A percentile compares a stretch with the other conserved stretches of the same genome.
Evolutionary conservation across 2,113 vertebrate species (phyloP).

Genomic region (Cathartes aura): DNA sequence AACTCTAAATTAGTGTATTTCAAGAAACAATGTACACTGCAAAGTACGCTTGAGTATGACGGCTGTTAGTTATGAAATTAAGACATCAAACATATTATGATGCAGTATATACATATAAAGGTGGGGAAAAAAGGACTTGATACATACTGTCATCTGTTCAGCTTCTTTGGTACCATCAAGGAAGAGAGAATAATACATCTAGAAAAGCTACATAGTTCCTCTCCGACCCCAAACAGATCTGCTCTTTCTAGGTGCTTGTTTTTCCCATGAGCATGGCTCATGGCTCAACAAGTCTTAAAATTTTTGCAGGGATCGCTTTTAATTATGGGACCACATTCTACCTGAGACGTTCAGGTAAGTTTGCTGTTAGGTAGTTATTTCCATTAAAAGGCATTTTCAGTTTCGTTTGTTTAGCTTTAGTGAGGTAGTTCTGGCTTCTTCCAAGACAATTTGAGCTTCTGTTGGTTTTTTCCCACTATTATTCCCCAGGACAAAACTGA

Average conservation of each 20-base stretch:
- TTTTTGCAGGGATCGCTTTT: not conserved
- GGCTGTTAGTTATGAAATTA: not conserved
- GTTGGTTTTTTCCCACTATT: not conserved
- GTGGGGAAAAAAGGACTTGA: not conserved
- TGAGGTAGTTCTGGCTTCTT: not conserved
- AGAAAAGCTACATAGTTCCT: not conserved
- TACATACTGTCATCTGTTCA: not conserved
- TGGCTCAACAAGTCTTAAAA: not conserved
- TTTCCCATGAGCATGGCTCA: not conserved
- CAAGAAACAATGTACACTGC: not conserved
- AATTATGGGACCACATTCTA: fast-evolving
- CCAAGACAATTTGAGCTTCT: not conserved
- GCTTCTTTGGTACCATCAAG: not conserved
- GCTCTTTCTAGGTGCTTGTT: not conserved
- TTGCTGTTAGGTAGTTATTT: not conserved
- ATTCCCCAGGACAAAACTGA: not conserved
- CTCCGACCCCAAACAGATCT: not conserved
- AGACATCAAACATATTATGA: not conserved
- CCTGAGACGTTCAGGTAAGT: not conserved
- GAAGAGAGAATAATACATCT: not conserved
- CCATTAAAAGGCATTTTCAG: not conserved
- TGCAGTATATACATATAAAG: not conserved
- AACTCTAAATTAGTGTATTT: not conserved
- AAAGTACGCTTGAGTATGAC: not conserved
- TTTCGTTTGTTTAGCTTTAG: not conserved